Conservation (phyloP, 1,140 invertebrate species). For the Adelges cooleyi region DNA sequence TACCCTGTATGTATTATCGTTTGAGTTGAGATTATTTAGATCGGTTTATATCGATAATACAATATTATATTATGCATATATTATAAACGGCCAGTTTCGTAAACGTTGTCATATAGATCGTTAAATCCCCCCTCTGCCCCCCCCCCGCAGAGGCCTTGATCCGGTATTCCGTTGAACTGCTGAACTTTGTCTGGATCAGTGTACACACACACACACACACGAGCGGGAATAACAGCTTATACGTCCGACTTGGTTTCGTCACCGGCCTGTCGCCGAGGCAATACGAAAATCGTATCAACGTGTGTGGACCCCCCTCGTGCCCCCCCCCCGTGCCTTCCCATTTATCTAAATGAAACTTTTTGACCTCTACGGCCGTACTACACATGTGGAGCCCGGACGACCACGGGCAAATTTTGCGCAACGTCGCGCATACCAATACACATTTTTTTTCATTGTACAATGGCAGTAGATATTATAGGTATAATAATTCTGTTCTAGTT, state of each 20-base stretch:
- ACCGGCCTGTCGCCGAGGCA: background rate
- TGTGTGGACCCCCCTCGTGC: background rate
- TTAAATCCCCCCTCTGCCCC: background rate
- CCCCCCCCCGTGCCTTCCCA: too few relatives aligned
- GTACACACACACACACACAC: too few relatives aligned
- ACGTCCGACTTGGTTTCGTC: conserved; percentile 4
- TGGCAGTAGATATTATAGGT: too few relatives aligned
- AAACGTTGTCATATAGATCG: conserved; percentile 13
- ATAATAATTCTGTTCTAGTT: too few relatives aligned
- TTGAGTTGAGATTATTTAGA: background rate
- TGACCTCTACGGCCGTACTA: background rate
- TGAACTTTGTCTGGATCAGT: too few relatives aligned
- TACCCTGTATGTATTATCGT: too few relatives aligned
- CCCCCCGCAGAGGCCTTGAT: conserved; percentile 15
- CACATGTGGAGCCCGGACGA: too few relatives aligned
- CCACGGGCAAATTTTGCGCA: too few relatives aligned
- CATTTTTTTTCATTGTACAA: too few relatives aligned
- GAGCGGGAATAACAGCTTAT: conserved; percentile 16
- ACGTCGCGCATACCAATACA: too few relatives aligned
- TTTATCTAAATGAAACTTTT: background rate
- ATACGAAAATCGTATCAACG: background rate
- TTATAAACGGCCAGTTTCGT: conserved; percentile 12
- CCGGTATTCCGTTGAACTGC: conserved; percentile 26
- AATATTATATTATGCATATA: too few relatives aligned
- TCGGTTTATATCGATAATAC: too few relatives aligned